Evolutionary conservation across 1,140 invertebrate species (phyloP), one percentile per base, ranked within the genome.

Genomic region (Colletes gigas): DNA sequence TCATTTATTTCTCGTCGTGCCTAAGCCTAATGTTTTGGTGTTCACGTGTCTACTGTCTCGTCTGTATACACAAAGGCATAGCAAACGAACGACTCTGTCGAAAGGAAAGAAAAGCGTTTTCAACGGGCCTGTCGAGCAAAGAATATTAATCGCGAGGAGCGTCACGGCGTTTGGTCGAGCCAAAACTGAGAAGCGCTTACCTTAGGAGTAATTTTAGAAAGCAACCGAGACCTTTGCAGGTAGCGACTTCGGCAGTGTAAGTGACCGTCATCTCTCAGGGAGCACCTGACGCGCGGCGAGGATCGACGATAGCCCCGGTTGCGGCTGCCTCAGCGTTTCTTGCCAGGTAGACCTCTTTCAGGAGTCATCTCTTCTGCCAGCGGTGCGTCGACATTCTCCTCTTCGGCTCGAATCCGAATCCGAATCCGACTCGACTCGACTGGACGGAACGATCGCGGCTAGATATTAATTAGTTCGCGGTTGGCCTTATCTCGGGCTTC

Each of bases 231-330:
- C 97, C 97, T 76, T 95, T 94, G 89, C 97, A 97, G 78, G 97
- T 97, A 69, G 97, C 97, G 81, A 98, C 97, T 94, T 98, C 96
- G 30, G 95, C 97, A 66, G 97, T 98, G 85, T 98, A 98, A 0
- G 97, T 97, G 21, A 98, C 96, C 82, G 97, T 98, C 97, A 98
- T 98, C 59, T 87, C 65, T 86, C 57, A 62, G 44, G 12, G 17
- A 57, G 21, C 41, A 57, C 47, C 52, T 57, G 62, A 19, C 12
- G 19, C 5, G 50, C 50, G 9, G 19, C 39, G 77, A 50, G 15
- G 60, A 67, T 60, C 62, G 54, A 50, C 70, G 55, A 59, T 17
- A 47, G 54, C 15, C 9, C 60, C 69, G 74, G 54, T n/a, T 47
- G 54, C 69, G 73, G 54, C n/a, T 39, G 55, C 8, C 62, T 67